Evolutionary conservation across 2,888 invertebrate genomes (phyloP).

Genomic region (Lomographa bimaculata): DNA sequence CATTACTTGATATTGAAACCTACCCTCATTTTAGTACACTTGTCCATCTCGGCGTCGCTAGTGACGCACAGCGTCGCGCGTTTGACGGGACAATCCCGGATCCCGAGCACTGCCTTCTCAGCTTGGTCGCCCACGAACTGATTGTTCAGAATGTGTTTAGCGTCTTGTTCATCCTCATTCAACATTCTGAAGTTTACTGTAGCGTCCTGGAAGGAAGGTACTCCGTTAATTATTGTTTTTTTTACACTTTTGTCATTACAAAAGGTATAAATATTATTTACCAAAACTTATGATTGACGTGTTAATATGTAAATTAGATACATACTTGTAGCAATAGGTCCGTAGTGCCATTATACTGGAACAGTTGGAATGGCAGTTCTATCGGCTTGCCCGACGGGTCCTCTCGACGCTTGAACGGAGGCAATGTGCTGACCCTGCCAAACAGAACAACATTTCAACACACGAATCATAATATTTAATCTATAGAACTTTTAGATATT

Average conservation of each 20-base stretch:
- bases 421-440: slow-evolving; percentile 53
- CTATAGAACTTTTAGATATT: too few species aligned
- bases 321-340: slow-evolving; percentile 92
- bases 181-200: slow-evolving; percentile 86
- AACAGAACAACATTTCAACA: too few species aligned
- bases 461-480: too few species aligned
- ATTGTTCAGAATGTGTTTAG: slow-evolving; percentile 87
- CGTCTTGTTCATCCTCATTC: slow-evolving; percentile 89
- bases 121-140: slow-evolving; percentile 84
- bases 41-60: slow-evolving; percentile 94
- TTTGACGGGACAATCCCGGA: slow-evolving; percentile 92
- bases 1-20: too few species aligned
- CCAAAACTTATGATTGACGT: too few species aligned
- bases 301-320: too few species aligned
- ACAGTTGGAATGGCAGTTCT: slow-evolving; percentile 88
- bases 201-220: slow-evolving; percentile 86
- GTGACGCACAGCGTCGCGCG: slow-evolving; percentile 95
- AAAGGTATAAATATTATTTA: too few species aligned
- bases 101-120: slow-evolving; percentile 87
- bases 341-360: slow-evolving; percentile 89
- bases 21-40: slow-evolving; percentile 96
- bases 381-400: slow-evolving; percentile 65
- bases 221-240: too few species aligned
- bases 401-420: slow-evolving; percentile 52
- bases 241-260: too few species aligned